Conservation (phyloP, 2,113 vertebrate genomes). For the Amblyopsis rosae region DNA sequence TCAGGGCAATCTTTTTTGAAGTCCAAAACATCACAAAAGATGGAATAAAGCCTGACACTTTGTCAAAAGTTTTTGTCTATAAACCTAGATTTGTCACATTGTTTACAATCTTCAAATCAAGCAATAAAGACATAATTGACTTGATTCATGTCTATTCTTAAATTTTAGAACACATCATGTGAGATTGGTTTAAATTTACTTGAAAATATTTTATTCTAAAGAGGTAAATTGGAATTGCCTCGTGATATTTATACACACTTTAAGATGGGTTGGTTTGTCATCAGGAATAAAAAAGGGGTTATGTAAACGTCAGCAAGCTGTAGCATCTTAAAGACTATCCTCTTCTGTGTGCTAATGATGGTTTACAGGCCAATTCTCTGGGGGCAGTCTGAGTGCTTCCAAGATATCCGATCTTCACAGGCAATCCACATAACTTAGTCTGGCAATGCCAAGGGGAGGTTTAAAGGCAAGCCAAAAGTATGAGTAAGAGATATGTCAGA, state of each 20-base stretch:
- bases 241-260: slow-evolving; percentile 70
- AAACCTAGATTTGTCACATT: slow-evolving; percentile 6
- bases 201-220: slow-evolving; percentile 58
- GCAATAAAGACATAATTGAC: slow-evolving; percentile 14
- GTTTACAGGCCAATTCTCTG: slow-evolving; percentile 75
- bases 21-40: slow-evolving; percentile 60
- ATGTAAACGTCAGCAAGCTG: slow-evolving; percentile 65
- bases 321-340: slow-evolving; percentile 71
- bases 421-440: slow-evolving; percentile 68
- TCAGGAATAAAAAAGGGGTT: slow-evolving; percentile 63
- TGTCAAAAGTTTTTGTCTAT: slow-evolving; percentile 12
- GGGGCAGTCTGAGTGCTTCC: slow-evolving; percentile 70
- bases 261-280: slow-evolving; percentile 74
- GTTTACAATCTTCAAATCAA: slow-evolving; percentile 24
- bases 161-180: slow-evolving; percentile 11
- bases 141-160: slow-evolving; percentile 5
- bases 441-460: slow-evolving; percentile 70
- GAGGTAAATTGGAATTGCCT: slow-evolving; percentile 64
- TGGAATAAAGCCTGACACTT: slow-evolving; percentile 37
- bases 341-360: slow-evolving; percentile 71
- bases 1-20: slow-evolving; percentile 54
- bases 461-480: slow-evolving; percentile 63
- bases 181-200: slow-evolving; percentile 60
- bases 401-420: slow-evolving; percentile 69
- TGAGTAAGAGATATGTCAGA: slow-evolving; percentile 66